Conservation (phyloP, 2,113 vertebrate species). For the Ceyx melanurus region DNA sequence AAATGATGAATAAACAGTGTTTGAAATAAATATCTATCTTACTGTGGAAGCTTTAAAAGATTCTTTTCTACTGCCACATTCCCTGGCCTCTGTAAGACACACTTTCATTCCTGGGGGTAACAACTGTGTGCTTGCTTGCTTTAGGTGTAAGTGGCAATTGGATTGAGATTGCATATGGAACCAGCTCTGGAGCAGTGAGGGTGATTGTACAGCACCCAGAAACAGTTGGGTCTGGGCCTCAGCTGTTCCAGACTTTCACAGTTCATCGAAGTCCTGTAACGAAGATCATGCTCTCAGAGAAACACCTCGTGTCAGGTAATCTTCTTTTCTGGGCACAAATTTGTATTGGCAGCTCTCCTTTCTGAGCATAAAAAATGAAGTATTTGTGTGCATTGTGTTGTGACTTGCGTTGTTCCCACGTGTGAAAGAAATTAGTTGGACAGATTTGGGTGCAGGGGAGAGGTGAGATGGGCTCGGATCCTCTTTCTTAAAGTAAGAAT, state of each 20-base stretch:
- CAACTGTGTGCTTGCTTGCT: not conserved
- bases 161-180: constrained; percentile 97
- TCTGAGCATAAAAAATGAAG: not conserved
- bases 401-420: not conserved
- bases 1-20: not conserved
- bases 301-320: constrained; percentile 94
- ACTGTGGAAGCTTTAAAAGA: not conserved
- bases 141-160: constrained; percentile 96
- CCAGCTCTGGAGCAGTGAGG: constrained; percentile 93
- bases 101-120: not conserved
- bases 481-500: not conserved
- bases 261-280: constrained; percentile 96
- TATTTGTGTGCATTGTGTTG: not conserved
- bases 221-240: constrained; percentile 93
- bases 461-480: not conserved
- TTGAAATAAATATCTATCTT: not conserved
- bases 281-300: constrained; percentile 97
- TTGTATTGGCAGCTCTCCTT: not conserved
- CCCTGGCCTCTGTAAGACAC: not conserved
- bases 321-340: not conserved
- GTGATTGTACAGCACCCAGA: constrained; percentile 97
- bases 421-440: not conserved
- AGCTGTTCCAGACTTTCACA: constrained; percentile 97
- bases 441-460: not conserved
- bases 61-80: not conserved